A percentile compares a stretch with the other conserved stretches of the same genome.
These are phyloP conservation scores for Hyalella azteca DNA, from an alignment of 2,888 invertebrate species.

Conservation along the genomic window DNA sequence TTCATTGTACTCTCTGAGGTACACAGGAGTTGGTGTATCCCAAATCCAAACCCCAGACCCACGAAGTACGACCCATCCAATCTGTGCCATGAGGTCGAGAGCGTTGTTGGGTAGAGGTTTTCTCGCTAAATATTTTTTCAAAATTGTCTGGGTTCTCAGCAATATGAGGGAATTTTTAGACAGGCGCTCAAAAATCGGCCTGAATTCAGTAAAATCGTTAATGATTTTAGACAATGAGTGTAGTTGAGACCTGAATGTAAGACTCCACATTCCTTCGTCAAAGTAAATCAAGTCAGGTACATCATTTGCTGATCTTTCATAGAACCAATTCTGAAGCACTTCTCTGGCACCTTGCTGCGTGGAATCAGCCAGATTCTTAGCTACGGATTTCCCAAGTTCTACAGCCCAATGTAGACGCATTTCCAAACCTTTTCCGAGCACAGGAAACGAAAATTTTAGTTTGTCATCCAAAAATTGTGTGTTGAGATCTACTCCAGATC, in stretches of 20 bases:
- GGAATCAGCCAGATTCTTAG: neutral
- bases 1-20: constrained; percentile 27
- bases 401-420: constrained; percentile 43
- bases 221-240: neutral
- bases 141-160: constrained; percentile 38
- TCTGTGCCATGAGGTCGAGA: constrained; percentile 46
- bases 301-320: neutral
- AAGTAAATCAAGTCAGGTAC: constrained; percentile 41
- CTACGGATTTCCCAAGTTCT: constrained; percentile 9
- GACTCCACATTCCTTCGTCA: constrained; percentile 44
- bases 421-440: constrained; percentile 38
- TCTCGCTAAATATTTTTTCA: constrained; percentile 40
- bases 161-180: constrained; percentile 30
- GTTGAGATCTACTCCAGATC: neutral
- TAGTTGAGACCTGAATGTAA: neutral
- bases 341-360: constrained; percentile 43
- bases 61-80: constrained; percentile 29
- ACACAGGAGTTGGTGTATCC: constrained; percentile 44
- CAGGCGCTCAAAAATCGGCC: constrained; percentile 35
- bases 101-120: constrained; percentile 40
- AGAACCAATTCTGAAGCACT: constrained; percentile 41
- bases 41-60: constrained; percentile 41
- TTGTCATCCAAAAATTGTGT: constrained; percentile 35
- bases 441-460: constrained; percentile 23
- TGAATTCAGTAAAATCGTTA: constrained; percentile 35